phyloP scores from a whole-genome alignment of 2,888 invertebrate species.

The Horisme vitalbata region DNA sequence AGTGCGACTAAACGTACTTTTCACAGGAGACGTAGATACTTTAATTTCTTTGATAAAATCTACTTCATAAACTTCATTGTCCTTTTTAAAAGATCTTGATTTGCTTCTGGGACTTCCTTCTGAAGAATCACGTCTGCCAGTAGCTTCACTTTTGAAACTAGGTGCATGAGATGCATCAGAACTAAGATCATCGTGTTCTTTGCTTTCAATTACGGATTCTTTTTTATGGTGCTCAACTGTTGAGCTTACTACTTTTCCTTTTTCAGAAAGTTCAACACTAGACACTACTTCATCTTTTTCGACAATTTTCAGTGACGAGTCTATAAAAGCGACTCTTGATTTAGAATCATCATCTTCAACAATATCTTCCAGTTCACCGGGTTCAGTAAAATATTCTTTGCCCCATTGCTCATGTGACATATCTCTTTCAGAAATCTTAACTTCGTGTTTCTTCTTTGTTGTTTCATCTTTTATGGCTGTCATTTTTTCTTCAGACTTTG shows the following conservation, averaged over 20 bases:
- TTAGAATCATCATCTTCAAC: conserved; percentile 69
- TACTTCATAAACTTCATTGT: conserved; percentile 76
- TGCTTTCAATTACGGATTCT: conserved; percentile 75
- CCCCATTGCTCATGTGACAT: conserved; percentile 80
- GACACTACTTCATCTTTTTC: conserved; percentile 76
- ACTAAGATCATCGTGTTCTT: conserved; percentile 75
- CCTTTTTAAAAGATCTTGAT: conserved; percentile 77
- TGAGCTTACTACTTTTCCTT: conserved; percentile 75
- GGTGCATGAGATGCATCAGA: conserved; percentile 76
- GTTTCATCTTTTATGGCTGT: conserved; percentile 77
- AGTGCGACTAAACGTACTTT: conserved; percentile 76
- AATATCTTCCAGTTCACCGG: conserved; percentile 72
- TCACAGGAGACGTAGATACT: conserved; percentile 75
- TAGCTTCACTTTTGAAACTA: conserved; percentile 71
- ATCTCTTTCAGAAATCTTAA: conserved; percentile 79
- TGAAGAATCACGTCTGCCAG: conserved; percentile 65
- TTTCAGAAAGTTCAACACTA: conserved; percentile 69
- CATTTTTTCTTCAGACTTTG: conserved; percentile 77
- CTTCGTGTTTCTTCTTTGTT: conserved; percentile 72
- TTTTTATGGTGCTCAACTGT: conserved; percentile 74
- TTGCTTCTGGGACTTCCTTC: conserved; percentile 73
- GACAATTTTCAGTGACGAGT: conserved; percentile 68
- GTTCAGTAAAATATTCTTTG: conserved; percentile 79
- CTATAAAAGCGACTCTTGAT: conserved; percentile 68
- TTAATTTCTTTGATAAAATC: conserved; percentile 81